A percentile compares a stretch with the other conserved stretches of the same genome.
Conservation (phyloP, 2,888 invertebrate species). For the Mesopsocus fuscifrons region DNA sequence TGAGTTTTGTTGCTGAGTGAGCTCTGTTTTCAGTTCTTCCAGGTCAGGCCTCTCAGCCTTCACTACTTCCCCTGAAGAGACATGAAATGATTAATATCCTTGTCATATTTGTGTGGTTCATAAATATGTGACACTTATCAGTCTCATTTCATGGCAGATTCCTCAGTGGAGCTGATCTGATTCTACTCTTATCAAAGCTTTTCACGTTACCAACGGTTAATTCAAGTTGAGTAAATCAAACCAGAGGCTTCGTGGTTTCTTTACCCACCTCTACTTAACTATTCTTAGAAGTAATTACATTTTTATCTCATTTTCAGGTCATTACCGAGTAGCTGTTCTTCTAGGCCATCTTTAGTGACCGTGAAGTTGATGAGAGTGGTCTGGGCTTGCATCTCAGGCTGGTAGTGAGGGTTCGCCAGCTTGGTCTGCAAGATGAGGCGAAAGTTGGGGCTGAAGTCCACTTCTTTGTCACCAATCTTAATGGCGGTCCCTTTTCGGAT, state of each 20-base stretch:
- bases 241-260: too few species aligned
- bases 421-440: constrained; percentile 79
- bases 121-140: too few species aligned
- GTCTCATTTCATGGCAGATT: too few species aligned
- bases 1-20: constrained; percentile 84
- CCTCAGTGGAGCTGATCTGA: too few species aligned
- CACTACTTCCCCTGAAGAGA: constrained; percentile 46
- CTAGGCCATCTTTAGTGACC: constrained; percentile 80
- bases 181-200: too few species aligned
- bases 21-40: constrained; percentile 50
- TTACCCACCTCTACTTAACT: too few species aligned
- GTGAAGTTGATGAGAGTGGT: constrained; percentile 91
- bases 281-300: too few species aligned
- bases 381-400: constrained; percentile 93
- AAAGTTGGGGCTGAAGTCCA: constrained; percentile 70
- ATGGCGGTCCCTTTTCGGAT: constrained; percentile 68
- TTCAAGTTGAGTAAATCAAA: too few species aligned
- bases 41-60: constrained; percentile 84
- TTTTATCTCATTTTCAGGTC: too few species aligned
- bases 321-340: constrained; percentile 77
- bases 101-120: too few species aligned
- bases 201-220: too few species aligned
- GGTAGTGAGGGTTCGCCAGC: constrained; percentile 87
- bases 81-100: too few species aligned
- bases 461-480: constrained; percentile 81